A percentile compares a stretch with the other conserved stretches of the same genome.
Conservation (phyloP, 2,113 vertebrate genomes). For the Grantiella picta region DNA sequence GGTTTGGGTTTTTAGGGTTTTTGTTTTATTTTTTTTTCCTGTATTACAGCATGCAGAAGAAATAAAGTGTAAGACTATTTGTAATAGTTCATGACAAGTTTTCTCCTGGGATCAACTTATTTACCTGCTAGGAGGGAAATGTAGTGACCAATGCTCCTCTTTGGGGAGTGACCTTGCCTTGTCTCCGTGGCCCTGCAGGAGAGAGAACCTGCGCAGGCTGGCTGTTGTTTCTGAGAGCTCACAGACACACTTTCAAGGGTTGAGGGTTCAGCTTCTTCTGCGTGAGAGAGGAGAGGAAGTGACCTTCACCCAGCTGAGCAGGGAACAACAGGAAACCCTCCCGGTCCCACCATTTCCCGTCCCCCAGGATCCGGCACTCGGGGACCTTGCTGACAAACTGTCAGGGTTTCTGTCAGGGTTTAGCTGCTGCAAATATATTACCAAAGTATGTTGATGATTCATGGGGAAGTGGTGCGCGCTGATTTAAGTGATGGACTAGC, state of each 20-base stretch:
- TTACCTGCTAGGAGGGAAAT: background rate
- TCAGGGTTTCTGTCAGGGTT: background rate
- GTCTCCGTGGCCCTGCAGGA: background rate
- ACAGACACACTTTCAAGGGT: background rate
- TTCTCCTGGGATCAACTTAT: background rate
- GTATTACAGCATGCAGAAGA: background rate
- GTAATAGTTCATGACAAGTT: background rate
- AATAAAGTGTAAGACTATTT: background rate
- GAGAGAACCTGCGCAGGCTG: background rate
- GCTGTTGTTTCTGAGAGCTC: background rate
- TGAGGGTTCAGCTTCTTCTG: constrained; percentile 31
- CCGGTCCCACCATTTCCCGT: background rate
- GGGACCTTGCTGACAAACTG: background rate
- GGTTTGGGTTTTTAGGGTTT: background rate
- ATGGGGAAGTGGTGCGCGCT: background rate
- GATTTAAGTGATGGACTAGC: constrained; percentile 40
- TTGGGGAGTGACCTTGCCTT: background rate
- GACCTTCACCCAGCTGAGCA: constrained; percentile 46
- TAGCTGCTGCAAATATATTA: background rate
- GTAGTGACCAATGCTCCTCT: background rate
- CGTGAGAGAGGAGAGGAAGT: constrained; percentile 42
- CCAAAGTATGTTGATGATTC: background rate
- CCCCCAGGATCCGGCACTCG: background rate
- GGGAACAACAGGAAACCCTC: constrained; percentile 55
- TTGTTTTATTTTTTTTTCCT: background rate